Base-by-base conservation (phyloP, 2,888 invertebrate genomes). In the Brachypterus glaber region DNA sequence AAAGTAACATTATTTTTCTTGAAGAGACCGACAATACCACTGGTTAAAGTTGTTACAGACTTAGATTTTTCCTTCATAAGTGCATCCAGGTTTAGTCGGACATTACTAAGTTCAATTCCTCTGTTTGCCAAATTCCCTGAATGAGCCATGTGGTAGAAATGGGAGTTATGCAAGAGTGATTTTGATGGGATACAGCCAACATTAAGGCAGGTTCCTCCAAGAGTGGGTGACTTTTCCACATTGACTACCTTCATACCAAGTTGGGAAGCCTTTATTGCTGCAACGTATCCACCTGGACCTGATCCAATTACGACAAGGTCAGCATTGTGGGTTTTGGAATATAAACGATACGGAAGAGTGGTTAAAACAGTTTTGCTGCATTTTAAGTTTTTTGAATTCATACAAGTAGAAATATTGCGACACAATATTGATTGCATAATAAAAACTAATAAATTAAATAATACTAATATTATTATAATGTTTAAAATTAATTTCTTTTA, bases 121-220 rank as follows among this genome's bases (percentile, higher is more conserved):
- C 93, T 71, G 41, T 72, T 73, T 44, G 79, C 76, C 47, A 96
- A 74, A 59, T 93, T 91, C 46, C 89, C 88, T 43, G 81, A 76
- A 53, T 80, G 79, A 0, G 95, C 95, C 84, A 89, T 75, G 68
- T 98, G 85, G 69, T 91, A 95, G 51, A 85, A 77, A 63, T 95
- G 89, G n/a, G n/a, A n/a, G n/a, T n/a, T n/a, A n/a, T n/a, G n/a
- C n/a, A n/a, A n/a, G n/a, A 95, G 69, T 1, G 91, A 82, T 67
- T 97, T 97, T 0, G 97, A 97, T 18, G 97, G 97, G 60, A 97
- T 97, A 64, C 97, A 97, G 33, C 97, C 97, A 32, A 98, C 95
- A 68, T 97, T 97, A 7, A 97, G 71, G 64, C 97, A 97, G 17
- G 97, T 98, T 43, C 97, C 97, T 36, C 97, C 97, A 11, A 96